phyloP scores from a whole-genome alignment of 2,888 invertebrate species.

The Drosophila anomelani region DNA sequence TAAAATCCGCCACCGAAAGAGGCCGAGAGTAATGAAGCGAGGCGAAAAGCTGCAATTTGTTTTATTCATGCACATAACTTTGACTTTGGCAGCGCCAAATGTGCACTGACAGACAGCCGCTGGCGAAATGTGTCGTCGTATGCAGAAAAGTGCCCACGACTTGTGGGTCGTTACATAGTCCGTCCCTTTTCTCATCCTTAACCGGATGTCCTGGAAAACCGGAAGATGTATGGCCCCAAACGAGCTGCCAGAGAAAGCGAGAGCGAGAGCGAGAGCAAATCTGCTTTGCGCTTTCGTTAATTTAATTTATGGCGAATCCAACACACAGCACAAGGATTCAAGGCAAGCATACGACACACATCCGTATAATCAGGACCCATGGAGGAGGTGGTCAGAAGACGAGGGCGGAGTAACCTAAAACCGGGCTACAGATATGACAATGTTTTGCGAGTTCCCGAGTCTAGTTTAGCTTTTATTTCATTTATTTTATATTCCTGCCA shows the following conservation, averaged over 20 bases:
- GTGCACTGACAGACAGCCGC: conserved; percentile 32
- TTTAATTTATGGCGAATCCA: conserved; percentile 63
- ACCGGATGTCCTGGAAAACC: conserved; percentile 6
- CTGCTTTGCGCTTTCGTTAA: conserved; percentile 57
- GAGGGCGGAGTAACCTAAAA: too few species aligned
- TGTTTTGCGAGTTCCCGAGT: background rate
- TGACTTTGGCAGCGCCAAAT: conserved; percentile 35
- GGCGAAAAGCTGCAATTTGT: conserved; percentile 46
- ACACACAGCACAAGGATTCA: conserved; percentile 1
- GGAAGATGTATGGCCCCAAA: conserved; percentile 45
- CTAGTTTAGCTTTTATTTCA: conserved; percentile 11
- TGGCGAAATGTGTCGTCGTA: conserved; percentile 33
- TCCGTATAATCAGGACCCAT: conserved; percentile 8
- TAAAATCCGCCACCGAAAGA: background rate
- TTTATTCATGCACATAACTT: conserved; percentile 52
- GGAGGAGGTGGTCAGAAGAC: background rate
- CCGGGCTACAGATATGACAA: conserved; percentile 3
- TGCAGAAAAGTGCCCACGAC: conserved; percentile 29
- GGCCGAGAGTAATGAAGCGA: conserved; percentile 25
- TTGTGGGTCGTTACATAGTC: background rate
- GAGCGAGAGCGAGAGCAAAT: conserved; percentile 25
- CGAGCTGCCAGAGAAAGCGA: conserved; percentile 27
- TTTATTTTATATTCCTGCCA: conserved; percentile 15
- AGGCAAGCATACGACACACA: conserved; percentile 3
- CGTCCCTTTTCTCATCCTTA: background rate